phyloP scores from a whole-genome alignment of 2,888 invertebrate species.

The Erebia palarica region DNA sequence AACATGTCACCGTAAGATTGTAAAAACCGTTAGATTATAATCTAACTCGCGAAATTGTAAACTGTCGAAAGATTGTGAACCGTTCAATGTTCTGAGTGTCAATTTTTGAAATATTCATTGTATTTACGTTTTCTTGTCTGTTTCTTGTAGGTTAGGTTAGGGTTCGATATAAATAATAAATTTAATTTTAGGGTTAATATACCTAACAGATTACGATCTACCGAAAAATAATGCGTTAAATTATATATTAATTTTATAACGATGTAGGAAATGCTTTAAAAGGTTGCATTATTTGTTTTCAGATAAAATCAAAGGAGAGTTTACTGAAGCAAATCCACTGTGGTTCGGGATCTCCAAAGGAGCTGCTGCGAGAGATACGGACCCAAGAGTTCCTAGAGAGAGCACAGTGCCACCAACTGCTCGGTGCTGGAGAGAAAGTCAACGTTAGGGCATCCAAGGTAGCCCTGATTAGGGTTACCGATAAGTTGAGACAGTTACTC shows the following conservation, averaged over 20 bases:
- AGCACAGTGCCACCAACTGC: conserved; percentile 89
- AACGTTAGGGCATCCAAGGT: conserved; percentile 92
- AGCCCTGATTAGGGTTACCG: conserved; percentile 91
- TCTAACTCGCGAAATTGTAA: no score
- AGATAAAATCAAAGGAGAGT: conserved; percentile 91
- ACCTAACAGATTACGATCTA: no score
- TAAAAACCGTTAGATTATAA: no score
- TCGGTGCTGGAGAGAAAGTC: conserved; percentile 90
- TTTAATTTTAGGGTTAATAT: no score
- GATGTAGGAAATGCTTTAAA: not conserved
- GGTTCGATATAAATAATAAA: no score
- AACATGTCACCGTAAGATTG: no score
- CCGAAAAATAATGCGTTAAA: no score
- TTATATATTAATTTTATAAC: not conserved
- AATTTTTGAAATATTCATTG: no score
- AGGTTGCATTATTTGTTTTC: conserved; percentile 55
- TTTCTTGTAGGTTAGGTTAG: no score
- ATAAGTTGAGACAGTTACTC: conserved; percentile 90
- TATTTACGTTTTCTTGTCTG: no score
- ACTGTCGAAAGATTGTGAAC: no score
- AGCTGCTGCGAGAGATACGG: conserved; percentile 85
- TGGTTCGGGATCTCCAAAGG: conserved; percentile 81
- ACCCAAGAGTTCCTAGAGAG: conserved; percentile 91
- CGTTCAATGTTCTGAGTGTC: no score
- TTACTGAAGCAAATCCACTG: conserved; percentile 87